Percentiles rank a stretch among this genome's conserved stretches.
Conservation (phyloP, 2,797 vertebrate genomes). For the Acrocephalus scirpaceus region DNA sequence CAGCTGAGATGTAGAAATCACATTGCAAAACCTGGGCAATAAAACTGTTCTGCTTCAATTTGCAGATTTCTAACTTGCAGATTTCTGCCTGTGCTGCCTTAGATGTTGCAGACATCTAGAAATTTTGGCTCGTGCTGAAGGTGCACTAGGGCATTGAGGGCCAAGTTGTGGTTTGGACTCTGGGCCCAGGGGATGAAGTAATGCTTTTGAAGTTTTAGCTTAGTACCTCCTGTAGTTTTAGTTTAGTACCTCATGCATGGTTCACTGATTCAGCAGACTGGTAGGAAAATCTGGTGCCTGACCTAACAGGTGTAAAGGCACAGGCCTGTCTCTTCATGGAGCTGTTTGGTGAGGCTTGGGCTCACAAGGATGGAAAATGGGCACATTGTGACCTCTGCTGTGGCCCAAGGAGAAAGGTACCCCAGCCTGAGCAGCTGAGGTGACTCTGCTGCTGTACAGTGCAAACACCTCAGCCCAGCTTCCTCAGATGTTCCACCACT, state of each 20-base stretch:
- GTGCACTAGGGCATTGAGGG: not conserved
- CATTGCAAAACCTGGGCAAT: not conserved
- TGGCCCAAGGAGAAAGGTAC: not conserved
- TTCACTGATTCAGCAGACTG: not conserved
- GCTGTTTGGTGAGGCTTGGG: not conserved
- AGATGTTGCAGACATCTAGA: not conserved
- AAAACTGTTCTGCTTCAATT: not conserved
- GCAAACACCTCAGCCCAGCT: not conserved
- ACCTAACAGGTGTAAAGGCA: not conserved
- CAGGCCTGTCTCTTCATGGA: not conserved
- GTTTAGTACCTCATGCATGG: not conserved
- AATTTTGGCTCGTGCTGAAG: not conserved
- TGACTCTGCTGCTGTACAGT: not conserved
- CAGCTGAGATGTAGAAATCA: not conserved
- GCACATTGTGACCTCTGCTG: not conserved
- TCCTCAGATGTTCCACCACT: not conserved
- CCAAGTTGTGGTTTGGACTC: not conserved
- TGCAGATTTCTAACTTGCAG: not conserved
- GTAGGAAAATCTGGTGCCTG: not conserved
- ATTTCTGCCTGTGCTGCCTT: not conserved
- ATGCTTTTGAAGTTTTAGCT: no score
- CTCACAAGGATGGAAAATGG: rapidly evolving
- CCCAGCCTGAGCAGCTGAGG: not conserved
- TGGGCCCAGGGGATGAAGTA: not conserved
- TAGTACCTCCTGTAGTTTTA: no score